A percentile compares a stretch with the other conserved stretches of the same genome.
Evolutionary conservation across 2,113 vertebrate species (phyloP).

Genomic region (cat (Felis catus)): DNA sequence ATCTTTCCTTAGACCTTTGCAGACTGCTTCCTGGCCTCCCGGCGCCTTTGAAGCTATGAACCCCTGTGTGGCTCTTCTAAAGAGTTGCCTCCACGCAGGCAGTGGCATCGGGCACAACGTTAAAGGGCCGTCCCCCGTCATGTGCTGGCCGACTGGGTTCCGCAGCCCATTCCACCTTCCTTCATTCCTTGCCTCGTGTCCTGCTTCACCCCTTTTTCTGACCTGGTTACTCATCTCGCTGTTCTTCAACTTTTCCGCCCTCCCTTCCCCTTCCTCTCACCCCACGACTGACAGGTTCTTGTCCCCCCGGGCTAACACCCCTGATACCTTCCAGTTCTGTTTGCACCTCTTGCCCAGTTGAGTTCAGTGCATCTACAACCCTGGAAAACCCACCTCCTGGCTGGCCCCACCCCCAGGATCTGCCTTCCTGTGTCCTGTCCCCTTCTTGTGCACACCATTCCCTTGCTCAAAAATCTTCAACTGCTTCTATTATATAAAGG

Average conservation of each 20-base stretch:
- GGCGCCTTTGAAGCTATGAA: neutral
- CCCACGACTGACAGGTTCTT: neutral
- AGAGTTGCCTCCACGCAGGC: neutral
- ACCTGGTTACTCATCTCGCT: neutral
- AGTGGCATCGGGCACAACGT: fast-evolving
- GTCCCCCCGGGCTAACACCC: neutral
- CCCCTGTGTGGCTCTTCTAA: neutral
- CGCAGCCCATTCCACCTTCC: neutral
- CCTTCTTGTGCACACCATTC: too few relatives aligned
- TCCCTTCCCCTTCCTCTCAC: neutral
- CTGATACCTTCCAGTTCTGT: neutral
- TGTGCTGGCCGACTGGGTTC: fast-evolving
- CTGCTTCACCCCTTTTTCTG: neutral
- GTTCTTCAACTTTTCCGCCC: neutral
- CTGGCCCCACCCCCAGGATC: neutral
- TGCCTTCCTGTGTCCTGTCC: neutral
- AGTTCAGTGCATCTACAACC: neutral
- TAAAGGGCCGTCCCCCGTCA: fast-evolving
- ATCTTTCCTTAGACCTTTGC: neutral
- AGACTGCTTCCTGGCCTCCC: neutral
- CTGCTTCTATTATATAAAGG: neutral
- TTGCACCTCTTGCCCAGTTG: neutral
- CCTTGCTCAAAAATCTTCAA: neutral
- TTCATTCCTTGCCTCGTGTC: neutral
- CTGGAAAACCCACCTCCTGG: neutral